Evolutionary conservation across 2,113 vertebrate genomes (phyloP).

Genomic region (Verasper variegatus): DNA sequence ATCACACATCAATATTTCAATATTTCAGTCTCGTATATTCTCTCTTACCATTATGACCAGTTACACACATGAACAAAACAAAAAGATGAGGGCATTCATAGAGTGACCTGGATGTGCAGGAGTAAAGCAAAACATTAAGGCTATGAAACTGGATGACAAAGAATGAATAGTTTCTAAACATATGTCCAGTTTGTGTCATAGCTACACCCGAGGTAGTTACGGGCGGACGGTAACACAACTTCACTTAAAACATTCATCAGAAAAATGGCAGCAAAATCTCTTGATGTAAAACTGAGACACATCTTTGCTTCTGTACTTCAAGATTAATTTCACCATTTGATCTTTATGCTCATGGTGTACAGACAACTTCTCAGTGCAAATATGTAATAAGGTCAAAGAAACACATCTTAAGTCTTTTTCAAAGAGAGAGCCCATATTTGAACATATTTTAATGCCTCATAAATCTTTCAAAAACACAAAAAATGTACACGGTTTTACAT

Average conservation of each 20-base stretch:
- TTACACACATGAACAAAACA: background rate
- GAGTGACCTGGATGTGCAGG: background rate
- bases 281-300: background rate
- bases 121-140: background rate
- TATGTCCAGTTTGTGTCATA: background rate
- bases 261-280: background rate
- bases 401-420: conserved; percentile 18
- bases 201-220: background rate
- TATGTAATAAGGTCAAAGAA: conserved; percentile 29
- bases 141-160: too few species aligned
- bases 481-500: conserved; percentile 67
- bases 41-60: background rate
- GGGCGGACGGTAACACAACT: background rate
- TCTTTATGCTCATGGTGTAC: background rate
- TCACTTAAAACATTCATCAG: background rate
- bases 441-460: conserved; percentile 62
- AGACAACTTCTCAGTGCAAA: conserved; percentile 9
- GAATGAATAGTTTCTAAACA: background rate
- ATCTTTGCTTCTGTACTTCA: background rate
- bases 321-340: background rate
- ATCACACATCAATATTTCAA: background rate
- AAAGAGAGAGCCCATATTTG: conserved; percentile 31
- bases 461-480: conserved; percentile 53
- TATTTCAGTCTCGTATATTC: background rate
- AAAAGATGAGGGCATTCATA: background rate